Evolutionary conservation across 2,113 vertebrate genomes (phyloP), one percentile per base, ranked within the genome.

Genomic region (Glaucomys volans): DNA sequence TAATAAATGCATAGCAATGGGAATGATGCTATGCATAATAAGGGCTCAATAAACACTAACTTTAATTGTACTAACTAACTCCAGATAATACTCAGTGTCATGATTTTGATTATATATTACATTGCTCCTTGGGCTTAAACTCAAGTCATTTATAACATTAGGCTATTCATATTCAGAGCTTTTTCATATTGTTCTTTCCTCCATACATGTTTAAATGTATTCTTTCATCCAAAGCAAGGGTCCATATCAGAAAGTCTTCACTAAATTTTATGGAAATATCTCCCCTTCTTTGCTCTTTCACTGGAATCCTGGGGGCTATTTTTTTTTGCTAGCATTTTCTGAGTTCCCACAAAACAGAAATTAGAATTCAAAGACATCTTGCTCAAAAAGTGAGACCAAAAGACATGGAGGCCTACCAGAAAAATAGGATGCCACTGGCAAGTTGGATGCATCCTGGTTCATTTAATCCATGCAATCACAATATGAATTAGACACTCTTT

Each of bases 171-270:
- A 84, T 80, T 66, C 26, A 86, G 37, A 72, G 28, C 4, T 37
- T 88, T 94, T 90, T 66, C 67, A 74, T 76, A 52, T 35, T 82
- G 24, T 44, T 82, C 18, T 87, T 93, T 91, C 44, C 44, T 76
- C 37, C 32, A 18, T 18, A n/a, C 8, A 47, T 62, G 59, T 40
- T 81, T 75, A 67, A 81, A 26, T 57, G 50, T 9, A 79, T 93
- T 50, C 8, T 75, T 86, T 40, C 28, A 42, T 75, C 66, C 37
- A 37, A 20, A 37, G 24, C 6, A 50, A 50, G 28, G 32, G 3
- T 74, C 16, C 6, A 28, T 57, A 66, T 79, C 62, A 57, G 9
- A 62, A 69, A 87, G 32, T 76, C n/a, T 71, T 93, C 24, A 52
- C 28, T 40, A 42, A 50, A 0, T 69, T 75, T 52, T n/a, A 59